These are phyloP conservation scores for Lepidochrysops patricia DNA, from an alignment of 2,888 invertebrate species.

Conservation along the genomic window DNA sequence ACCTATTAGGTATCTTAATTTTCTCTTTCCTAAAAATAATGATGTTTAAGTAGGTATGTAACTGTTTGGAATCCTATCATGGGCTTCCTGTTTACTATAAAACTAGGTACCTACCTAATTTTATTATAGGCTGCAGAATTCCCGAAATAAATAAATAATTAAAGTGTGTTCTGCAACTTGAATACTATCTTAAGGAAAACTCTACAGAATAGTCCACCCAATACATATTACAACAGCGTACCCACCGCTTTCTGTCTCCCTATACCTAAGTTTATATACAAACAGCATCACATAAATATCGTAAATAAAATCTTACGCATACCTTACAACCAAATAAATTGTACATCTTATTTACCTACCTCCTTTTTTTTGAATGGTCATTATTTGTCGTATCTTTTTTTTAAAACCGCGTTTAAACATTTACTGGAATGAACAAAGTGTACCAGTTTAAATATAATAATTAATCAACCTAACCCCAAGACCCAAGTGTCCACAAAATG, in stretches of 20 bases:
- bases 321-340: conserved; percentile 16
- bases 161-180: too few relatives aligned
- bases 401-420: neutral
- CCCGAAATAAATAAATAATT: too few relatives aligned
- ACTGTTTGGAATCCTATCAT: too few relatives aligned
- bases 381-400: conserved; percentile 9
- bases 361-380: conserved; percentile 17
- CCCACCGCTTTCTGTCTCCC: conserved; percentile 42
- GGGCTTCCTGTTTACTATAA: too few relatives aligned
- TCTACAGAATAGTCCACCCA: conserved; percentile 37
- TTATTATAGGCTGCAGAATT: too few relatives aligned
- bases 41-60: too few relatives aligned
- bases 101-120: too few relatives aligned
- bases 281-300: conserved; percentile 23
- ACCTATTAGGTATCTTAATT: too few relatives aligned
- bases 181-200: neutral
- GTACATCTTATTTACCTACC: conserved; percentile 14
- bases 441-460: neutral
- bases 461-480: neutral
- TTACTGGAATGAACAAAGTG: neutral
- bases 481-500: conserved; percentile 18
- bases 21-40: too few relatives aligned
- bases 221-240: conserved; percentile 49
- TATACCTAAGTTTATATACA: conserved; percentile 27
- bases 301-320: conserved; percentile 16